Conservation (phyloP, 2,113 vertebrate genomes). For the Tetrax tetrax region DNA sequence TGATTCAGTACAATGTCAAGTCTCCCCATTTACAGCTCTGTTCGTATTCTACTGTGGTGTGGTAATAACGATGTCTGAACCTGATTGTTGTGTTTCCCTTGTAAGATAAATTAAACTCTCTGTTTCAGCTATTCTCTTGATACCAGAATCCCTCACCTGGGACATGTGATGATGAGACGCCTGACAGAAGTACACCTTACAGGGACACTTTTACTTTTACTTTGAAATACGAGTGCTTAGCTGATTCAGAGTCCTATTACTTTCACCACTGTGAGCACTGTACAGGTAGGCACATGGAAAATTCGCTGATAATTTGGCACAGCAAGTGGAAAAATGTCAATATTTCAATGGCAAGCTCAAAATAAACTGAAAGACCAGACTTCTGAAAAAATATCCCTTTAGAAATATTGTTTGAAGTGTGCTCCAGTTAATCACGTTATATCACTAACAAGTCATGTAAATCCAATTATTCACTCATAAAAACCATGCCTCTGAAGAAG, state of each 20-base stretch:
- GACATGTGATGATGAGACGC: constrained; percentile 47
- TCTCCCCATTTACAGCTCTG: neutral
- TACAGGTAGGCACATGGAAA: neutral
- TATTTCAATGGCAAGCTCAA: neutral
- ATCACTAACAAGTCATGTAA: neutral
- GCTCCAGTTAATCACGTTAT: neutral
- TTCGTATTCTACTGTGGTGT: neutral
- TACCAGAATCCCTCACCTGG: constrained; percentile 49
- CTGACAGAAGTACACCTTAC: constrained; percentile 67
- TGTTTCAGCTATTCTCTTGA: neutral
- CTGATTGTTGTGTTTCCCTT: neutral
- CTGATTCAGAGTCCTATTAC: constrained; percentile 79
- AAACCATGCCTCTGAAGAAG: neutral
- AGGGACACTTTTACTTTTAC: constrained; percentile 76
- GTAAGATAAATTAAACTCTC: neutral
- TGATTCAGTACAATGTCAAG: neutral
- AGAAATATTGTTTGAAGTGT: neutral
- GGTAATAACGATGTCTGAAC: neutral
- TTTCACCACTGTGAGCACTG: constrained; percentile 12
- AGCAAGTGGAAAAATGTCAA: constrained; percentile 2
- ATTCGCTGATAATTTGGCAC: neutral
- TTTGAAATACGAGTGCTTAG: constrained; percentile 59
- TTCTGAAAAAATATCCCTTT: neutral
- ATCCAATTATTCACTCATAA: neutral
- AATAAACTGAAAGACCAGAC: neutral